These are phyloP conservation scores for Coreoperca whiteheadi DNA, from an alignment of 2,113 vertebrate species.

Conservation along the genomic window DNA sequence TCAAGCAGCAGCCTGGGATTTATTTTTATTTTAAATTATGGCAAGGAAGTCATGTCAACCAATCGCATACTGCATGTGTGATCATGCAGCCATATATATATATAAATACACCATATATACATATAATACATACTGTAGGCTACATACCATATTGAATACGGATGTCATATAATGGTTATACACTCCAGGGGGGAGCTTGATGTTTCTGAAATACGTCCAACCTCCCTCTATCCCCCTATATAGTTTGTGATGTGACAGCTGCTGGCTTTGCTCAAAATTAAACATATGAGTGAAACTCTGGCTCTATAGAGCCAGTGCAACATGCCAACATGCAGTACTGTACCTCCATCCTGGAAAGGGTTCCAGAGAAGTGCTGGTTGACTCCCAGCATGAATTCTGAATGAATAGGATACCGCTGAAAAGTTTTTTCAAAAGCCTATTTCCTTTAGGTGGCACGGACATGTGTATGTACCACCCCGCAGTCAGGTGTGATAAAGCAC, in stretches of 20 bases:
- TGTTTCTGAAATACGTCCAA: constrained; percentile 33
- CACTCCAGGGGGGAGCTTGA: not conserved
- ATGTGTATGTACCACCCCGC: not conserved
- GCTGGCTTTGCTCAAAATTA: constrained; percentile 29
- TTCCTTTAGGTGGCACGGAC: not conserved
- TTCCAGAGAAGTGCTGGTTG: not conserved
- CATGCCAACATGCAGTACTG: not conserved
- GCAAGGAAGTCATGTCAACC: not conserved
- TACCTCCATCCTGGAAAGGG: not conserved
- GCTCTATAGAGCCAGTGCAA: not conserved
- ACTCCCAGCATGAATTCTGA: not conserved
- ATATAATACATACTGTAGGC: too few species aligned
- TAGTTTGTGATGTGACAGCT: constrained; percentile 33
- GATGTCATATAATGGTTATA: not conserved
- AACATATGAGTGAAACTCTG: constrained; percentile 4
- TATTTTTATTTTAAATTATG: constrained; percentile 8
- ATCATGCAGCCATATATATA: constrained; percentile 3
- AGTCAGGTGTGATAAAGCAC: constrained; percentile 2
- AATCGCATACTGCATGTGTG: not conserved
- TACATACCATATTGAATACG: not conserved
- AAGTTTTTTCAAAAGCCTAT: not conserved
- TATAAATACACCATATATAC: not conserved
- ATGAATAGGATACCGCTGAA: not conserved
- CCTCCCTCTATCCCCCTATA: constrained; percentile 7
- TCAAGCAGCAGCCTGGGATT: not conserved